Evolutionary conservation across 1,140 invertebrate species (phyloP), one percentile per base, ranked within the genome.

Genomic region (Eumeta japonica): DNA sequence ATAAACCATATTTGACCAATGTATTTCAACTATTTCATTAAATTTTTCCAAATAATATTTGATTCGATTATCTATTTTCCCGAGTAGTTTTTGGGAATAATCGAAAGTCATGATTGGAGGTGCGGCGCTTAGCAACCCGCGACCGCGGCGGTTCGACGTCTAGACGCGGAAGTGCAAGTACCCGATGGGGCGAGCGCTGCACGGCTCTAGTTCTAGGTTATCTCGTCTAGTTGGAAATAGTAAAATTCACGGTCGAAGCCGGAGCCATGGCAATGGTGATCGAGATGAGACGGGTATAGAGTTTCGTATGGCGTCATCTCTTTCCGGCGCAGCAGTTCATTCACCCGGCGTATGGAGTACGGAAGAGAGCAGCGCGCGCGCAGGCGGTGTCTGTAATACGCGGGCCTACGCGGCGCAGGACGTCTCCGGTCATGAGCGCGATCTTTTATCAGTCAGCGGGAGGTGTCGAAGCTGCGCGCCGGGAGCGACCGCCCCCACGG

Each of bases 401-500:
- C 20, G n/a, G 20, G 20, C n/a, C n/a, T n/a, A n/a, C n/a, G n/a
- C n/a, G n/a, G n/a, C n/a, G 55, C 55, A 62, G 57, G 58, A 67
- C 60, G 62, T 56, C 61, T 63, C 55, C 62, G 59, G 58, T 60
- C 65, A 70, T 62, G 60, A 50, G 51, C 57, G 57, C 53, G 52
- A 59, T 52, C 56, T 51, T 60, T 62, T 73, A 73, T 73, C 68
- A 73, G 65, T 68, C 62, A 63, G 52, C 54, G 60, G 56, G 61
- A 58, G 62, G 55, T 60, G 52, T 58, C 61, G 62, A n/a, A n/a
- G n/a, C n/a, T n/a, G 59, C 55, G 50, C 62, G 62, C 56, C 55
- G 58, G 53, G 55, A 51, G 58, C 51, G 54, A 55, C 54, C 28
- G 13, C 28, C 4, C 4, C 16, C 12, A 3, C 31, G 31, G 5